Evolutionary conservation across 2,113 vertebrate genomes (phyloP).

Genomic region (Otis tarda): DNA sequence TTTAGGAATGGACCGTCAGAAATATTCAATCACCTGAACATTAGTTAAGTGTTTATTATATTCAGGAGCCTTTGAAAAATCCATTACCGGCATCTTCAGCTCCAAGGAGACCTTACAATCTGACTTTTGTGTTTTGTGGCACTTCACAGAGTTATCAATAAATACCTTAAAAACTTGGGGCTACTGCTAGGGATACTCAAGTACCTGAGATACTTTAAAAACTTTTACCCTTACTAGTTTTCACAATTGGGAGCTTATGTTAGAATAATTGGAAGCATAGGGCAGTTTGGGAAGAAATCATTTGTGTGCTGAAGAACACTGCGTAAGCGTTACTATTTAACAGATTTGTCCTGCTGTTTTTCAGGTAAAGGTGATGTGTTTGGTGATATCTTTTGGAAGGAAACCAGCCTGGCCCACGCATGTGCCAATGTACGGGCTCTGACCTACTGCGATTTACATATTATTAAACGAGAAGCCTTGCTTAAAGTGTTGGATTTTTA

Average conservation of each 20-base stretch:
- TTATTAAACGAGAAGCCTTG: slow-evolving; percentile 93
- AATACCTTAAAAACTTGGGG: neutral
- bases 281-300: neutral
- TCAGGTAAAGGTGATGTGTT: slow-evolving; percentile 97
- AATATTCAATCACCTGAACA: neutral
- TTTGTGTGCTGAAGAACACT: neutral
- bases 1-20: neutral
- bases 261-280: neutral
- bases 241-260: neutral
- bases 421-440: slow-evolving; percentile 94
- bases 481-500: slow-evolving; percentile 96
- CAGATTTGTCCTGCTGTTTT: slow-evolving; percentile 19
- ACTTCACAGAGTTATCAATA: neutral
- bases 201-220: neutral
- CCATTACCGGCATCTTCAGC: neutral
- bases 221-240: neutral
- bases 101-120: neutral
- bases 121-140: neutral
- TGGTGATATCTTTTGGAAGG: slow-evolving; percentile 98
- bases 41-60: neutral
- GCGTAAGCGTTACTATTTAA: neutral
- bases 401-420: slow-evolving; percentile 89
- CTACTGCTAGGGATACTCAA: neutral
- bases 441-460: slow-evolving; percentile 95
- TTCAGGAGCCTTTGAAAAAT: neutral